Evolutionary conservation across 2,888 invertebrate genomes (phyloP).

Genomic region (Sturmia bella): DNA sequence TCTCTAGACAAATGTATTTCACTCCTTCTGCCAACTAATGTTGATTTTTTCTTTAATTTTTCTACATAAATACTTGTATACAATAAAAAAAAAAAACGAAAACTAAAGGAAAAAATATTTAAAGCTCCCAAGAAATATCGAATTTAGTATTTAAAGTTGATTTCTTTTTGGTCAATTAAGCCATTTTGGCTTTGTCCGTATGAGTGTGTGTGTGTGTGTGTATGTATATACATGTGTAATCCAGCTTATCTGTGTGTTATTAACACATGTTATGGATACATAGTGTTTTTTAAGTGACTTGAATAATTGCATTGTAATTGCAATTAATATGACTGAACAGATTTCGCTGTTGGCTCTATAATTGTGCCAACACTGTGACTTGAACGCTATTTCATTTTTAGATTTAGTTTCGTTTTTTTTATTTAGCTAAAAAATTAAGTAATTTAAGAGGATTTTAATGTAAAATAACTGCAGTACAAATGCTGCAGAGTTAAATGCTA

Average conservation of each 20-base stretch:
- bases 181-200: slow-evolving; percentile 44
- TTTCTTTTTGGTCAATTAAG: slow-evolving; percentile 72
- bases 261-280: slow-evolving; percentile 50
- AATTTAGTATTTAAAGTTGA: slow-evolving; percentile 55
- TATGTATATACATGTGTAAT: neutral
- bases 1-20: slow-evolving; percentile 60
- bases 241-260: slow-evolving; percentile 15
- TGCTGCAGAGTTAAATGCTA: slow-evolving; percentile 57
- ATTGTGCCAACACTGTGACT: slow-evolving; percentile 57
- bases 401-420: neutral
- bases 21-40: slow-evolving; percentile 58
- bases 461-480: slow-evolving; percentile 70
- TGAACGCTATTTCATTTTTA: slow-evolving; percentile 16
- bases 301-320: slow-evolving; percentile 79
- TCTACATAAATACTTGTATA: slow-evolving; percentile 23
- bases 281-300: slow-evolving; percentile 62
- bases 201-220: neutral
- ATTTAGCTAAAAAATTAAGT: slow-evolving; percentile 75
- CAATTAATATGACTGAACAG: slow-evolving; percentile 76
- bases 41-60: slow-evolving; percentile 18
- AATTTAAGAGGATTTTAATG: slow-evolving; percentile 78
- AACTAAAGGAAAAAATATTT: neutral
- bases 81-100: neutral
- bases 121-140: slow-evolving; percentile 16
- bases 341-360: slow-evolving; percentile 55